Percentiles rank a stretch among this genome's conserved stretches.
Evolutionary conservation across 2,797 vertebrate species (phyloP).

Genomic region (Sandelia bainsii): DNA sequence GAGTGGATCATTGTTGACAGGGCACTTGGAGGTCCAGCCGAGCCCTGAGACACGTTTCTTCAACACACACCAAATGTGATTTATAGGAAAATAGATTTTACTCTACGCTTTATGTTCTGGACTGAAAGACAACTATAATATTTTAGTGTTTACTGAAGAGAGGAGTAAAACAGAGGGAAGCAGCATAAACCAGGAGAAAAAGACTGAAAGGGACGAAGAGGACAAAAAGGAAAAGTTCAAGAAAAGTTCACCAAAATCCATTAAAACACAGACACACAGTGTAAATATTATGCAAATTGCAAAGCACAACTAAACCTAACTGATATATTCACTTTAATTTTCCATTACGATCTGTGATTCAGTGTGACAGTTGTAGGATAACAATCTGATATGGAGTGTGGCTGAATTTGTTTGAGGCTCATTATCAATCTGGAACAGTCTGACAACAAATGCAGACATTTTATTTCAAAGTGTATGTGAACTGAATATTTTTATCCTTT

Average conservation of each 20-base stretch:
- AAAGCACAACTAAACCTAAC: conserved; percentile 1
- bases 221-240: background rate
- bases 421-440: conserved; percentile 29
- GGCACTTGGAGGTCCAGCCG: background rate
- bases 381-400: conserved; percentile 14
- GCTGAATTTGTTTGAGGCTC: background rate
- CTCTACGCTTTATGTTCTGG: background rate
- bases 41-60: background rate
- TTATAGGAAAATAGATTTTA: conserved; percentile 1
- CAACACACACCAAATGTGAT: conserved; percentile 10
- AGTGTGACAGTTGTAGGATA: conserved; percentile 12
- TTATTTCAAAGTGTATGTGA: conserved; percentile 3
- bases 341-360: conserved; percentile 27
- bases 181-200: no score
- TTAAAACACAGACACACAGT: background rate
- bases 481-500: background rate
- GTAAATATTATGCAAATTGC: conserved; percentile 25
- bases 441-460: conserved; percentile 4
- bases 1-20: conserved; percentile 10
- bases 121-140: background rate
- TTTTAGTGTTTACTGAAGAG: background rate
- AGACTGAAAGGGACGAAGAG: background rate
- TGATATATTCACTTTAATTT: conserved; percentile 27
- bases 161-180: background rate
- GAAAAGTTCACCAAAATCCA: background rate